A percentile compares a stretch with the other conserved stretches of the same genome.
Conservation (phyloP, 1,140 invertebrate genomes). For the Arion vulgaris region DNA sequence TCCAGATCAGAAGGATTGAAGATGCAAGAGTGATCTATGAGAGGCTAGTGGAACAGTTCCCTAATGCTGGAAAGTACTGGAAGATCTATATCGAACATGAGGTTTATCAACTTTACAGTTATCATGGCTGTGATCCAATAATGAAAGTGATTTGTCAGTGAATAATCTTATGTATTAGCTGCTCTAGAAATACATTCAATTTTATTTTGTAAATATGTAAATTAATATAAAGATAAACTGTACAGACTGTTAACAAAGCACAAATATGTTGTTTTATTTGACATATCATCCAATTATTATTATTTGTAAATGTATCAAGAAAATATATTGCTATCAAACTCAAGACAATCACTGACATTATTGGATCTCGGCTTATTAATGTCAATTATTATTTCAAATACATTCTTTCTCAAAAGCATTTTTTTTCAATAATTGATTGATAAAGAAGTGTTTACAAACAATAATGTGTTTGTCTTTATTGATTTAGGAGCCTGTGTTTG, state of each 20-base stretch:
- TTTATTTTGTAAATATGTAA: too few relatives aligned
- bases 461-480: slow-evolving; percentile 27
- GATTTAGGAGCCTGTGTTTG: neutral
- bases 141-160: slow-evolving; percentile 1
- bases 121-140: slow-evolving; percentile 7
- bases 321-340: neutral
- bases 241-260: too few relatives aligned
- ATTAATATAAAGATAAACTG: too few relatives aligned
- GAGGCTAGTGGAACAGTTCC: slow-evolving; percentile 92
- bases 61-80: slow-evolving; percentile 97
- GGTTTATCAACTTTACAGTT: slow-evolving; percentile 74
- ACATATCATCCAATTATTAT: too few relatives aligned
- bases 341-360: slow-evolving; percentile 9
- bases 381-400: neutral
- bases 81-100: slow-evolving; percentile 99
- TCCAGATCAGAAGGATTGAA: slow-evolving; percentile 88
- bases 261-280: too few relatives aligned
- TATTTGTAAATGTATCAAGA: too few relatives aligned
- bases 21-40: slow-evolving; percentile 95
- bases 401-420: neutral
- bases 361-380: neutral
- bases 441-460: slow-evolving; percentile 11
- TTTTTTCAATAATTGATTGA: slow-evolving; percentile 1
- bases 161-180: too few relatives aligned
- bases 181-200: too few relatives aligned